Evolutionary conservation across 2,888 invertebrate species (phyloP), one percentile per base, ranked within the genome.

Genomic region (Stenurella melanura): DNA sequence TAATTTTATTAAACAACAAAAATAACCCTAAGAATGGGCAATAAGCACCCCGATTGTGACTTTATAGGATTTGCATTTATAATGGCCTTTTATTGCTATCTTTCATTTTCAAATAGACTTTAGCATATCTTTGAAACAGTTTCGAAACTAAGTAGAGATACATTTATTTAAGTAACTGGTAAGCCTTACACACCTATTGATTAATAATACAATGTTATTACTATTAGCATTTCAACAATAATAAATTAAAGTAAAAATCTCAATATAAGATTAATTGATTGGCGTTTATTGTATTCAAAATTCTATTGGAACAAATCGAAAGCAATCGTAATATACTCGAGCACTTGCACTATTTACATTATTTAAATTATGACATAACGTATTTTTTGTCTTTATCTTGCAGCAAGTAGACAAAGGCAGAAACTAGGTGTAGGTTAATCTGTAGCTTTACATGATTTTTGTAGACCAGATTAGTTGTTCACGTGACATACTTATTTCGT

Each of bases 311-410:
- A 70, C 21, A 7, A 72, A 63, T 72, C 50, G 61, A 72, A 50
- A 21, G 61, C 54, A 72, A 61, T 72, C 50, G 10, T 17, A 50
- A 26, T 60, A 9, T 72, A 61, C n/a, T 71, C 60, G 17, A 38
- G 57, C 72, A 63, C 72, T 63, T 50, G 63, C 72, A 61, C 72
- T 21, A 61, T 61, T 61, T n/a, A 50, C 67, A 67, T 70, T 60
- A 58, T 63, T 50, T 63, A 50, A 63, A 63, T 72, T 61, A 61
- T 72, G 72, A 63, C 72, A 63, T 72, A 72, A 72, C 30, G 30
- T 6, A 72, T 30, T 61, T 54, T 54, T 63, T 50, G 7, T 30
- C 54, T 63, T 19, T 54, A 17, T 57, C 18, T 21, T 17, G 61
- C 50, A 61, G 54, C 38, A 15, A 58, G n/a, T 63, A 61, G 18